A percentile compares a stretch with the other conserved stretches of the same genome.
phyloP scores from a whole-genome alignment of 2,888 invertebrate genomes.

The Iselma pallidipennis region DNA sequence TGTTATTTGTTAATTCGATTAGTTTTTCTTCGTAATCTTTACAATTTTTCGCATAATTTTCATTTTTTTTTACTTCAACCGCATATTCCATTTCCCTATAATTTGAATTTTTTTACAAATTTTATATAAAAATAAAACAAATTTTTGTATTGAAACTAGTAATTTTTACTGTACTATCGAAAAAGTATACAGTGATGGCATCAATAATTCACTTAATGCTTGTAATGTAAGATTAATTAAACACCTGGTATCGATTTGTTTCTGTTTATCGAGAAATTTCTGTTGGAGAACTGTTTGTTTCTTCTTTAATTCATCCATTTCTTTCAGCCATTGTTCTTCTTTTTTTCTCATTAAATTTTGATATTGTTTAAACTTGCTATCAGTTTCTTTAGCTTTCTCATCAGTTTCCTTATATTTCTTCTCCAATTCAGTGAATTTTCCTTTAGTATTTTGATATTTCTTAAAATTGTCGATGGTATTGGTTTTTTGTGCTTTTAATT shows the following conservation, averaged over 20 bases:
- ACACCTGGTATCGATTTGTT: constrained; percentile 52
- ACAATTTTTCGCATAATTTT: not conserved
- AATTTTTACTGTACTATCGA: too few species aligned
- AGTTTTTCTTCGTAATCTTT: not conserved
- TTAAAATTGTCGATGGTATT: constrained; percentile 34
- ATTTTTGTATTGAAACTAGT: too few species aligned
- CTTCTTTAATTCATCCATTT: constrained; percentile 47
- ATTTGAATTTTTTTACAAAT: not conserved
- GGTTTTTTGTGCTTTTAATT: constrained; percentile 44
- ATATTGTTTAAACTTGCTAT: constrained; percentile 42
- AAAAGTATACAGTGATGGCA: too few species aligned
- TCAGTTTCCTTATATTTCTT: constrained; percentile 54
- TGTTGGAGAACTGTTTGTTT: constrained; percentile 45
- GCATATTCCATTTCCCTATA: not conserved
- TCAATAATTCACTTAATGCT: constrained; percentile 49
- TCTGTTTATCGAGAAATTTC: constrained; percentile 45
- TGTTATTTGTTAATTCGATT: not conserved
- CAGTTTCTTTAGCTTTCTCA: constrained; percentile 47
- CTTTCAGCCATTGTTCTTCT: constrained; percentile 48
- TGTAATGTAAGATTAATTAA: constrained; percentile 50
- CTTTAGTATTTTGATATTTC: constrained; percentile 51
- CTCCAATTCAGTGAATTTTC: constrained; percentile 55
- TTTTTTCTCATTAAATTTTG: constrained; percentile 47
- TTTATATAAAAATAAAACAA: constrained; percentile 5
- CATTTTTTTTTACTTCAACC: not conserved